Base-by-base conservation (phyloP, 1,140 invertebrate genomes). In the Papilio aristodemus region DNA sequence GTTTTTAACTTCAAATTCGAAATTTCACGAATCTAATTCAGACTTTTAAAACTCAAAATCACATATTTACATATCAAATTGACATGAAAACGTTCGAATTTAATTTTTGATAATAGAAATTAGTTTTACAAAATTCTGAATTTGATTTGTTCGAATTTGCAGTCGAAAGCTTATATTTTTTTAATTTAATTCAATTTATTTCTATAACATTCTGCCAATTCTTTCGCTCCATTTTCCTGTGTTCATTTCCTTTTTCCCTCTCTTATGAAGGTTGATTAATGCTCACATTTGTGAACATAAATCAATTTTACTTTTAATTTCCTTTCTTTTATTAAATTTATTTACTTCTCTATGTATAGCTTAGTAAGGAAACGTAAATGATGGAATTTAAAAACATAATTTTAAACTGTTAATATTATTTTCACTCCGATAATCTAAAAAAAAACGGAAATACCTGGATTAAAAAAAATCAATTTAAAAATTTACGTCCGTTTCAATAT, bases 151-250 rank as follows among this genome's bases (percentile, higher is more conserved):
- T 0, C 46, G 46, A 54, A 22, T 54, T 54, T 54, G 11, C 22
- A 54, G 3, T 32, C 6, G 6, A 32, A 32, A 32, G 6, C 27
- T 6, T 32, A 32, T 32, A 32, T 6, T 3, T n/a, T n/a, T 64
- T 74, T 76, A 70, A 71, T 25, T 57, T 67, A 43, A 63, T 2
- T 32, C 2, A 32, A 2, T 62, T 63, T 66, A 68, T 69, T 71
- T n/a, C 75, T 68, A 67, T 77, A 32, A 32, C 6, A 57, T 71
- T 73, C 71, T 70, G 67, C 66, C 73, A 46, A 67, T 66, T 6
- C 43, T 73, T 62, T 68, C 25, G 27, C 19, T 50, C n/a, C 63
- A 66, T 66, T 68, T 69, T 75, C 69, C 66, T 80, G 78, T 74
- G 71, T 73, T 77, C 77, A 75, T 70, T 64, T 63, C 19, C 27